A percentile compares a stretch with the other conserved stretches of the same genome.
Conservation (phyloP, 2,113 vertebrate species). For the Damaliscus lunatus region DNA sequence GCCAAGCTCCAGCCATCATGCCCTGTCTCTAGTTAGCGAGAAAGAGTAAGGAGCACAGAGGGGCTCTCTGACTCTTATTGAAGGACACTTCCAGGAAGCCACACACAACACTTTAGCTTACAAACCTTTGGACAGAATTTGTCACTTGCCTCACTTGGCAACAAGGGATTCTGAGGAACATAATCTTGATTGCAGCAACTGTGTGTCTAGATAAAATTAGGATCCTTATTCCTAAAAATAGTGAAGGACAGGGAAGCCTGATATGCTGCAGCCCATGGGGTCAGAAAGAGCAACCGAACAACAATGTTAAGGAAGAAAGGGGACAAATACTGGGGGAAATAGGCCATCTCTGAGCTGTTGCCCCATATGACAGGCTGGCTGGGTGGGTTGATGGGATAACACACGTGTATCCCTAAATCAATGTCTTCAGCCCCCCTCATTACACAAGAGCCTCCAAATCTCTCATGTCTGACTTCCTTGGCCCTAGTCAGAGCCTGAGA, state of each 20-base stretch:
- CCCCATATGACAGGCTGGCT: too few relatives aligned
- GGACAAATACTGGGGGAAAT: fast-evolving
- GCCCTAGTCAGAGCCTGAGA: neutral
- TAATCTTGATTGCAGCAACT: neutral
- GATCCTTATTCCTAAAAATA: neutral
- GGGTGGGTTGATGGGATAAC: fast-evolving
- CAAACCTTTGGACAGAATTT: neutral
- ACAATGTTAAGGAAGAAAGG: neutral
- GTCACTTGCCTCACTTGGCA: neutral
- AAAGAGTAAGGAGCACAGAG: neutral
- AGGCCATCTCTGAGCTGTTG: neutral
- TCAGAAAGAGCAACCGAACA: neutral
- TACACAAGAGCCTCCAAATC: neutral
- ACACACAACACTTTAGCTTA: neutral
- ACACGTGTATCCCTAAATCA: fast-evolving
- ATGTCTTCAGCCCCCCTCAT: neutral
- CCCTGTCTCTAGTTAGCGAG: neutral
- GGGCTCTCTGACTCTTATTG: neutral
- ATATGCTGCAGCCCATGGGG: neutral
- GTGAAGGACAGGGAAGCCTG: neutral
- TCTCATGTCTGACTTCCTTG: neutral
- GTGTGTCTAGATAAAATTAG: neutral
- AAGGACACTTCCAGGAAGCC: neutral
- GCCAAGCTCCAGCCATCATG: neutral
- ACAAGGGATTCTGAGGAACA: neutral